These are phyloP conservation scores for Pantala flavescens DNA, from an alignment of 1,140 invertebrate species.

Conservation along the genomic window DNA sequence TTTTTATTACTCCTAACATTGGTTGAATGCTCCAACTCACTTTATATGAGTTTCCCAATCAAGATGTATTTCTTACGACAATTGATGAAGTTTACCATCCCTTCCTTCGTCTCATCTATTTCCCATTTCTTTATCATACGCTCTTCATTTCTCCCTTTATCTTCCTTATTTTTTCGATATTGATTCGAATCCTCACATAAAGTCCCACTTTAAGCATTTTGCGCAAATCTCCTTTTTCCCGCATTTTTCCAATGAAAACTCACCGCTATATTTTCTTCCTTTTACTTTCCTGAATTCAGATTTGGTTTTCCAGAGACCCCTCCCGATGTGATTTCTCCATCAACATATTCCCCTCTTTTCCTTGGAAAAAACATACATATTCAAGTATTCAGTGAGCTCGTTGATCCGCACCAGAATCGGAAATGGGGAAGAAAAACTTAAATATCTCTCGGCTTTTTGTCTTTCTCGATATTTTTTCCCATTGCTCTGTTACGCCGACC, in stretches of 20 bases:
- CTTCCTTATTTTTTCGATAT: background rate
- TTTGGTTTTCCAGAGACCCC: background rate
- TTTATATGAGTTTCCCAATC: no score
- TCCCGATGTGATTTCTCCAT: background rate
- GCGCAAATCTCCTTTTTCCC: background rate
- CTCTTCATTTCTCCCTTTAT: no score
- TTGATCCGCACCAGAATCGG: background rate
- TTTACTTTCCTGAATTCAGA: background rate
- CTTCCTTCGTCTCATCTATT: no score
- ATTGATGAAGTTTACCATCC: no score
- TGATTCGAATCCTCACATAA: background rate
- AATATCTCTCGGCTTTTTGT: background rate
- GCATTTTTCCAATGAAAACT: background rate
- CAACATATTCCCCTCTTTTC: background rate
- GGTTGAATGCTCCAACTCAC: no score
- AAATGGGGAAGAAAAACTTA: background rate
- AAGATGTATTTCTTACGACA: no score
- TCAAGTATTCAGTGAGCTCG: background rate
- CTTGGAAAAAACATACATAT: conserved; percentile 1
- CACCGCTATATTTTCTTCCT: background rate
- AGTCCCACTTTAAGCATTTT: background rate
- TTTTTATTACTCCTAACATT: no score
- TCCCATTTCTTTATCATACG: no score
- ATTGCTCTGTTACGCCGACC: background rate
- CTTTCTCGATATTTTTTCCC: background rate